A percentile compares a stretch with the other conserved stretches of the same genome.
These are phyloP conservation scores for Gallinago stenura DNA, from an alignment of 2,797 vertebrate genomes.

Conservation along the genomic window DNA sequence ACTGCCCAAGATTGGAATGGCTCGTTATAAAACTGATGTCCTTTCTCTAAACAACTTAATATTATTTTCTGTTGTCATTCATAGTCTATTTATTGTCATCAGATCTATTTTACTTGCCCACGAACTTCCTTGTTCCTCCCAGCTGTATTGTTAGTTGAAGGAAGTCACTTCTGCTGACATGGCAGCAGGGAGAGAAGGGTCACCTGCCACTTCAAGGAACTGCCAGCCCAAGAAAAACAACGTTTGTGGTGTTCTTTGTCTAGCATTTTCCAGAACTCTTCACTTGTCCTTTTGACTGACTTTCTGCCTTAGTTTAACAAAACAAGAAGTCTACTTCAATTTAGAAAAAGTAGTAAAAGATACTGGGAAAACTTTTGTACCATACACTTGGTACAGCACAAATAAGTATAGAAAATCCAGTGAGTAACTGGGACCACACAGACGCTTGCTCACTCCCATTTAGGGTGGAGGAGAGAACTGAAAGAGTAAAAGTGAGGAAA, in stretches of 20 bases:
- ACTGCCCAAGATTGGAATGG: neutral
- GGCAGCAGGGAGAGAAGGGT: rapidly evolving
- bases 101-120: neutral
- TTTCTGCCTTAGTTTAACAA: neutral
- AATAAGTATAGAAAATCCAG: neutral
- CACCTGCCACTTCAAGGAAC: neutral
- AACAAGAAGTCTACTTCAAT: neutral
- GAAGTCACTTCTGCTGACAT: neutral
- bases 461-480: neutral
- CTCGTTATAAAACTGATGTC: neutral
- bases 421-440: neutral
- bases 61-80: neutral
- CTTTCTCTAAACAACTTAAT: neutral
- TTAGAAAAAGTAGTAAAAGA: neutral
- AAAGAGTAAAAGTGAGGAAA: neutral
- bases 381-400: neutral
- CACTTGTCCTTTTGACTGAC: neutral
- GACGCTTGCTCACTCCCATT: neutral
- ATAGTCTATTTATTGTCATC: too few relatives aligned
- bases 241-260: rapidly evolving
- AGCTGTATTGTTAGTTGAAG: neutral
- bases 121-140: neutral
- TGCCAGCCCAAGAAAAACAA: neutral
- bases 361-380: neutral
- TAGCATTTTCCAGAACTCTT: neutral